Base-by-base conservation (phyloP, 1,140 invertebrate genomes). In the Papilio xuthus region DNA sequence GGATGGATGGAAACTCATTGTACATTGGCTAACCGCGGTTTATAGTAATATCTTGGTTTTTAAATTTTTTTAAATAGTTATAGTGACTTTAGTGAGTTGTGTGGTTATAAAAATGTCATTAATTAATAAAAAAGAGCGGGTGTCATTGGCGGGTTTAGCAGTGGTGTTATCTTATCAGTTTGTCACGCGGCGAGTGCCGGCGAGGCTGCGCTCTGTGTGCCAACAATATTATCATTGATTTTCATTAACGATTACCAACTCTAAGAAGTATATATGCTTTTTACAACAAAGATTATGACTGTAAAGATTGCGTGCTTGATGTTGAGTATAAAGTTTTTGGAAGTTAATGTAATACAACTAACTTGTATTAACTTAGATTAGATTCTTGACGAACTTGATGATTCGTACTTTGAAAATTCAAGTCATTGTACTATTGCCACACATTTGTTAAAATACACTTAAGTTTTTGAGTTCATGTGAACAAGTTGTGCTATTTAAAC, bases 71-170 rank as follows among this genome's bases (percentile, higher is more conserved):
- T n/a, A 20, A 18, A 4, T 8, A 10, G 32, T 3, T 7, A 37
- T 37, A 37, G 42, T 12, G 42, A 10, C 2, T 6, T 44, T 10
- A 44, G 20, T 7, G 20, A 63, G 26, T 28, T 13, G 15, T 13
- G 26, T 13, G 26, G 26, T 6, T 12, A 18, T 67, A 67, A 67
- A 28, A 63, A 15, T 28, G 23, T 26, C 3, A 32, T 63, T 13
- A 67, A 67, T 67, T 32, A 67, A 67, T 67, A 67, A 67, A 67
- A n/a, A 67, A 67, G 12, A 32, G 56, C 56, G 56, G 26, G 60
- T 67, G 60, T 67, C 28, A 28, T 13, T 67, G 13, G 53, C 18
- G 13, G 47, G n/a, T 28, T 26, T 32, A 28, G 13, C 4, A 15
- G 26, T 13, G 18, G 60, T 67, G 26, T 18, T 67, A 67, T 28